phyloP scores from a whole-genome alignment of 2,113 vertebrate genomes.

The Pseudonaja textilis region DNA sequence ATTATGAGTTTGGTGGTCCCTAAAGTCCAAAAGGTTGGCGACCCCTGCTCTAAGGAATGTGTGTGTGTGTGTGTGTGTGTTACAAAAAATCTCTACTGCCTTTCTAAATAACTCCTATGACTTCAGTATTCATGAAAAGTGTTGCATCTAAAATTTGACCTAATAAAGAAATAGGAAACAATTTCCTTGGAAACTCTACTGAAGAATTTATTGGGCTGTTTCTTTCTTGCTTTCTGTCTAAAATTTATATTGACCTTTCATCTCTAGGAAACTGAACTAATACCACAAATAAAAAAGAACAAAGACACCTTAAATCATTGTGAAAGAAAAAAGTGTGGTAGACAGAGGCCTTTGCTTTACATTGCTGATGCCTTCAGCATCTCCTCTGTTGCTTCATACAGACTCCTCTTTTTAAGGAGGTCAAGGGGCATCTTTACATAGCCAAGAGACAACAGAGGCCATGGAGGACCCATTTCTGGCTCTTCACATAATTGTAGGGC shows the following conservation, averaged over 20 bases:
- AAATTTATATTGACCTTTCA: background rate
- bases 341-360: background rate
- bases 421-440: background rate
- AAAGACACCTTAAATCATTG: background rate
- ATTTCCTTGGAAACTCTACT: background rate
- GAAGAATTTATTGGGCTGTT: background rate
- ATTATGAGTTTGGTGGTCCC: no score
- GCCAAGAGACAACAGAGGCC: background rate
- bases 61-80: background rate
- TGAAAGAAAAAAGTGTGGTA: background rate
- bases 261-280: background rate
- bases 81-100: background rate
- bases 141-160: background rate
- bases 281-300: background rate
- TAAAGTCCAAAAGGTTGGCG: no score
- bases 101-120: background rate
- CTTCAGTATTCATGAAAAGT: background rate
- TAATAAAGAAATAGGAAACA: background rate
- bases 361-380: background rate
- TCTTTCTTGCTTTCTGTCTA: background rate
- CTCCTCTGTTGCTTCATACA: background rate
- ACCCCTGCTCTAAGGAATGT: no score
- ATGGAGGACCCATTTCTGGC: background rate
- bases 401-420: background rate
- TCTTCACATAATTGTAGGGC: background rate